Evolutionary conservation across 2,888 invertebrate species (phyloP).

Genomic region (Seladonia tumulorum): DNA sequence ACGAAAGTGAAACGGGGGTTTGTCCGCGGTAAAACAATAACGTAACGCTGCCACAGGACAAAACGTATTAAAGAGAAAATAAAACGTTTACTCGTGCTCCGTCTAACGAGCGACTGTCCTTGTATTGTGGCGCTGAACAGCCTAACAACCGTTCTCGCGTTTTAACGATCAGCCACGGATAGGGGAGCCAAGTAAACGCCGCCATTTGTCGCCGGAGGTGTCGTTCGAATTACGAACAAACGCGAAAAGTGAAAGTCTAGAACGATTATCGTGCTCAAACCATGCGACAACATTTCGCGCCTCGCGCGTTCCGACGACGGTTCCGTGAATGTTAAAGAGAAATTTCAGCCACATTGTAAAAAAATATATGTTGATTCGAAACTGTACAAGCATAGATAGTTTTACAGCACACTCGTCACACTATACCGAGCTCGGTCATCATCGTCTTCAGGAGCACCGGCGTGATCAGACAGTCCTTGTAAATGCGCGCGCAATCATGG

Average conservation of each 20-base stretch:
- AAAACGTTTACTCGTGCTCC: background rate
- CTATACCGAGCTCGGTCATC: slow-evolving; percentile 68
- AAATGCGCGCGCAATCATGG: slow-evolving; percentile 83
- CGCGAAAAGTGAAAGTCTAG: slow-evolving; percentile 63
- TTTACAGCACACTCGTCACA: slow-evolving; percentile 23
- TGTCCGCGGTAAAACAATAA: background rate
- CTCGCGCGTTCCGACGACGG: slow-evolving; percentile 41
- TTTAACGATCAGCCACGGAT: slow-evolving; percentile 11
- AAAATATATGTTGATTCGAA: slow-evolving; percentile 13
- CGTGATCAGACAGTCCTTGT: slow-evolving; percentile 82
- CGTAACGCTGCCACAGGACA: background rate
- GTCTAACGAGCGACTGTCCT: slow-evolving; percentile 4
- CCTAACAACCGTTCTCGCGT: background rate
- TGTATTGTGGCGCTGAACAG: background rate
- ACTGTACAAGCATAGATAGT: background rate
- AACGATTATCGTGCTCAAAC: slow-evolving; percentile 26
- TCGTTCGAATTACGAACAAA: slow-evolving; percentile 4
- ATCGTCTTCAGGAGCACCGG: slow-evolving; percentile 72
- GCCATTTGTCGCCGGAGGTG: slow-evolving; percentile 1
- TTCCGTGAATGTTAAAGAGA: slow-evolving; percentile 33
- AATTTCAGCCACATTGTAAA: slow-evolving; percentile 10
- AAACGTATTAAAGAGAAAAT: slow-evolving; percentile 9
- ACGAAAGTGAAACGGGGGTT: slow-evolving; percentile 31
- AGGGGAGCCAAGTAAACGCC: background rate
- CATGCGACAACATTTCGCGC: slow-evolving; percentile 59